phyloP scores from a whole-genome alignment of 2,113 vertebrate species.

The Anseranas semipalmata region DNA sequence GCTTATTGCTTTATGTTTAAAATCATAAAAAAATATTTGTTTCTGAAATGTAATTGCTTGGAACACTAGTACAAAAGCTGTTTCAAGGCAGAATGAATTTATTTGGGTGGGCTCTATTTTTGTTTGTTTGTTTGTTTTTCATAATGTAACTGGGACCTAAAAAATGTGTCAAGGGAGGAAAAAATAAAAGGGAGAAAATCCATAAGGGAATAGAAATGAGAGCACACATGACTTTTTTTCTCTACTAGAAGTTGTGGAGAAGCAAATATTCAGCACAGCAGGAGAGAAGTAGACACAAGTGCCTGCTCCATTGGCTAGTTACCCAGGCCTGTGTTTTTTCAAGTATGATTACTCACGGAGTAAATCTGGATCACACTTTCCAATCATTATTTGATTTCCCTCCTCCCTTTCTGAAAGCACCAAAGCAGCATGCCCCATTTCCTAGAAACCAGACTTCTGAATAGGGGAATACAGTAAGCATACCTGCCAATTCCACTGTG shows the following conservation, averaged over 20 bases:
- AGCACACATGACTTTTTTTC: rapidly evolving
- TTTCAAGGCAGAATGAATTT: background rate
- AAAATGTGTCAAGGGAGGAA: background rate
- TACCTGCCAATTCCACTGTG: background rate
- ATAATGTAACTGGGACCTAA: background rate
- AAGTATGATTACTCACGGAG: background rate
- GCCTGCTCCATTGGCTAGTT: background rate
- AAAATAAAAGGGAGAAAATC: background rate
- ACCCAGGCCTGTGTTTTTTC: background rate
- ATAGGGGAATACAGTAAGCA: background rate
- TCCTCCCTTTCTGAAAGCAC: background rate
- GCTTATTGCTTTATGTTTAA: background rate
- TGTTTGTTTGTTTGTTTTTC: no score
- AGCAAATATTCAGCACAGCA: background rate
- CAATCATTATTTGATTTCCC: background rate
- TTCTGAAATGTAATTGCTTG: background rate
- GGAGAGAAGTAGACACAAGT: background rate
- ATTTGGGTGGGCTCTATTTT: background rate
- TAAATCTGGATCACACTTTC: background rate
- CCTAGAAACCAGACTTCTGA: background rate
- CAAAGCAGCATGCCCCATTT: background rate
- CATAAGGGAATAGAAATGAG: background rate
- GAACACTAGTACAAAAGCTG: background rate
- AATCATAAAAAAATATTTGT: background rate
- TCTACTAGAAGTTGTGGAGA: background rate